Evolutionary conservation across 2,888 invertebrate species (phyloP), one percentile per base, ranked within the genome.

Genomic region (Digitonthophagus gazella): DNA sequence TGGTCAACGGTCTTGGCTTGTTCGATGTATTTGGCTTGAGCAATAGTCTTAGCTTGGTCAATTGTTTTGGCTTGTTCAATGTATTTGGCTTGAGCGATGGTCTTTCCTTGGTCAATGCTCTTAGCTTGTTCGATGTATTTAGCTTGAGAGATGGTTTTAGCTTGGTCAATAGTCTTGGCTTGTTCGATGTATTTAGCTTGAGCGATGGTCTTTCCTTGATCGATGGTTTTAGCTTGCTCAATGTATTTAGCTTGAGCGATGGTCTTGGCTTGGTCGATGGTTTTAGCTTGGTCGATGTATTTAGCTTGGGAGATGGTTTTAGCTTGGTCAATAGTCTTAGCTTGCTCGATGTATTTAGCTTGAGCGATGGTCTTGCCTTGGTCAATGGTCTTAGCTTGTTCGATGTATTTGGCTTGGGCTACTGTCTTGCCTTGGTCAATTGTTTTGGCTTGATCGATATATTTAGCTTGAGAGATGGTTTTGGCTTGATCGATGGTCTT

Each of bases 61-160:
- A 57, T 11, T 3, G 57, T 57, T 57, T 57, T 57, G 6, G 57
- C 57, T 57, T 57, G 57, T 57, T 57, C 57, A 14, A 57, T 57
- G 4, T 57, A 57, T 16, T 57, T 57, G 4, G 57, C 57, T 16
- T 15, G 15, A 57, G 57, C 15, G 14, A 57, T 57, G 57, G 57
- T 57, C 15, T 57, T 57, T 6, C n/a, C 57, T 57, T 57, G 57
- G 14, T 57, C 57, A 16, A 57, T 16, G 4, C 6, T 16, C 3
- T 57, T 57, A 4, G 57, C 57, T 57, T 57, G 15, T 2, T 15
- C 15, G 57, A 57, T 57, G 15, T 15, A 15, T 16, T 57, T 56
- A 56, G 58, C 2, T 1, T 11, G 58, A 16, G 58, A 14, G 8
- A 58, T 58, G 14, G 58, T 58, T 16, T 58, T 58, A 11, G 15